These are phyloP conservation scores for Chrysomela aeneicollis DNA, from an alignment of 2,888 invertebrate species.

Conservation along the genomic window DNA sequence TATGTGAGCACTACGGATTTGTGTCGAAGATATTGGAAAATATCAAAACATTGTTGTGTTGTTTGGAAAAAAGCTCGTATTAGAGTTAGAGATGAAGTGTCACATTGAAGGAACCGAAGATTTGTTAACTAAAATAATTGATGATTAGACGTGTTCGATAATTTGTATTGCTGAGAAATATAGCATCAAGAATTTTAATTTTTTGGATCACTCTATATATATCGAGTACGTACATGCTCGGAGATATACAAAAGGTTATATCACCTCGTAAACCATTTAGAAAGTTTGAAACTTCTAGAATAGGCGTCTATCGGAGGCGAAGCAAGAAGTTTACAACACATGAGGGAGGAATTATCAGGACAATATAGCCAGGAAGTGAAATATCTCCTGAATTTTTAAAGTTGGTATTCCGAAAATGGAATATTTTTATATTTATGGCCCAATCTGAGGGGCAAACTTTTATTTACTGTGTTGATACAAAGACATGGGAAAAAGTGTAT, in stretches of 20 bases:
- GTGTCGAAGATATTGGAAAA: no score
- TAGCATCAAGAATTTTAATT: no score
- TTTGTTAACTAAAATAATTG: no score
- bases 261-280: constrained; percentile 49
- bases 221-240: no score
- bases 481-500: not conserved
- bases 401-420: constrained; percentile 36
- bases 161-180: no score
- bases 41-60: no score
- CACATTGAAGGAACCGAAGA: no score
- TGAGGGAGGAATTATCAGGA: constrained; percentile 47
- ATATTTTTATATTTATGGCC: constrained; percentile 27
- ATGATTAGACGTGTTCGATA: no score
- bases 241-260: constrained; percentile 41
- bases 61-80: no score
- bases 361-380: constrained; percentile 44
- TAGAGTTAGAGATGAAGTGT: no score
- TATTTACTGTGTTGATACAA: not conserved
- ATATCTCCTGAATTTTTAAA: constrained; percentile 48
- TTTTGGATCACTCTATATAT: no score
- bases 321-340: constrained; percentile 45
- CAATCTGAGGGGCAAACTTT: constrained; percentile 11
- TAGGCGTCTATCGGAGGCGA: constrained; percentile 43
- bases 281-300: constrained; percentile 42
- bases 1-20: no score